Evolutionary conservation across 2,113 vertebrate species (phyloP), one percentile per base, ranked within the genome.

Genomic region (Dermatemys mawii): DNA sequence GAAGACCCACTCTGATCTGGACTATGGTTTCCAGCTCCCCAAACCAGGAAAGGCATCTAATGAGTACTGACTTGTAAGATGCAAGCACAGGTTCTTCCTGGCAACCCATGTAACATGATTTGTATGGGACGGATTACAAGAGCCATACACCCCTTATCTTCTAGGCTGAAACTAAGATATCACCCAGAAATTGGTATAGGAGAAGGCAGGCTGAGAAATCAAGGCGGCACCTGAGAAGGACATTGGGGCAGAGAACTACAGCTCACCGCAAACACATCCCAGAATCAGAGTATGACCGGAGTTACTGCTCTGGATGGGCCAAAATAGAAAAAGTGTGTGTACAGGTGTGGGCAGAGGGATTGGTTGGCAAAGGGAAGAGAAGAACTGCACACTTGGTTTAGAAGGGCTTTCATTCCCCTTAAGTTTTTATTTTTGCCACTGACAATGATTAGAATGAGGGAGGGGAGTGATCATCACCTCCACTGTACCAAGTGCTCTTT

Each of bases 391-490:
- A 2, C 44, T 38, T 6, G 17, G 88, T 90, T 90, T 54, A 48
- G 1, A 84, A 78, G 80, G 12, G 6, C 87, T 94, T 89, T 70
- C 90, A 83, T 73, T 73, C 67, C n/a, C 19, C 5, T 12, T 73
- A 29, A 63, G 86, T 35, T 88, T 79, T 81, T 88, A 27, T 87
- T 93, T 91, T 63, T 73, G 73, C 84, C 49, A 55, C 2, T 32
- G 55, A 78, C 91, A 27, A 78, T 46, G 79, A 97, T 94, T 95
- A 95, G 93, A 90, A 87, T 88, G 63, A 1, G 92, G 93, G 86
- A 96, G 95, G 96, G 96, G 93, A 97, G 94, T 92, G 93, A 94
- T 96, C 95, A 79, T 96, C 88, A 93, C 95, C 93, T 97, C 7
- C 94, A 93, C 95, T 96, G 94, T 93, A 87, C 79, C 87, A 91